Evolutionary conservation across 2,113 vertebrate species (phyloP), one percentile per base, ranked within the genome.

Genomic region (Eonycteris spelaea): DNA sequence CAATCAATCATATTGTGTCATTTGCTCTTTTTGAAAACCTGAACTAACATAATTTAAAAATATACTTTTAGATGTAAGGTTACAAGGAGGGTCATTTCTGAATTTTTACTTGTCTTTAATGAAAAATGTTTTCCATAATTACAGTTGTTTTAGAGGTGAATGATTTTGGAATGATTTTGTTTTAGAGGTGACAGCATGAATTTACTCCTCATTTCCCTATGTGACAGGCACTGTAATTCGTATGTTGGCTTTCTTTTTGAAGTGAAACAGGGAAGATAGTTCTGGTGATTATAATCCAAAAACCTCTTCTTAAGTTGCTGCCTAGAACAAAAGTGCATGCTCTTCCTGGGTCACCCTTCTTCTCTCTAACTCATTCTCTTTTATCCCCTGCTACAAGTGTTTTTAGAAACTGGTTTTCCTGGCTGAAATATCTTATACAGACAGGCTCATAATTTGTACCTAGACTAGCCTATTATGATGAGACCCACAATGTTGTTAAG

Each of bases 381-480:
- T 91, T 71, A 91, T 73, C 93, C 57, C 45, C 65, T 70, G n/a
- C 68, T 65, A 6, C 30, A 35, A 59, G 95, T 90, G 59, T 67
- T 97, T 96, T 93, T 90, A 95, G 82, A 96, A 97, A 95, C 93
- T 92, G 96, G 94, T 97, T 97, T 97, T 91, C 94, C 90, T 88
- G 86, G 90, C 92, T 92, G 89, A 68, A 87, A 61, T 51, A 51
- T 77, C 83, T 87, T 40, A 61, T 21, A 24, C 68, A 92, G 95
- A 24, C 68, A 92, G 95, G 57, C 75, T 92, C n/a, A 43, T 97
- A 93, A 97, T 96, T 95, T 92, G 45, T 97, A 61, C 51, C 95
- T 92, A 48, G 89, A 57, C 92, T 61, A 45, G 68, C 83, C 90
- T 95, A 59, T 96, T 95, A 57, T 0, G 80, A 40, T 5, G 90